Conservation (phyloP, 2,888 invertebrate genomes). For the Thecophora atra region DNA sequence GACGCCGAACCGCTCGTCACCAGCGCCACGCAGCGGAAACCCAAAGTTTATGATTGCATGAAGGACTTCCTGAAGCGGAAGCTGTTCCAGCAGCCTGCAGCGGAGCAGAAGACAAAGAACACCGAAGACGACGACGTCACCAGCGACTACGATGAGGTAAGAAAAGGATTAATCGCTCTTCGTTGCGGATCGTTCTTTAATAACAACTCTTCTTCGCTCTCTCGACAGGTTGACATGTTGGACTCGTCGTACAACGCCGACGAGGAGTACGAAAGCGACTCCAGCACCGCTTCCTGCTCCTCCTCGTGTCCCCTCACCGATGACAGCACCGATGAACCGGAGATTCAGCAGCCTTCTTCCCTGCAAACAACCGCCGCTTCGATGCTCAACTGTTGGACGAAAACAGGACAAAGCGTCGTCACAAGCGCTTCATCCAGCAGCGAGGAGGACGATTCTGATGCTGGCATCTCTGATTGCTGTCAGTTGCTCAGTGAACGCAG, state of each 20-base stretch:
- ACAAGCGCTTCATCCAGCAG: neutral
- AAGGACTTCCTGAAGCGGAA: constrained; percentile 61
- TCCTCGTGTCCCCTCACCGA: constrained; percentile 43
- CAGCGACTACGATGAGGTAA: constrained; percentile 58
- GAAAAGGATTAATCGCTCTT: constrained; percentile 13
- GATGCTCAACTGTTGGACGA: constrained; percentile 15
- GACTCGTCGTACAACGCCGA: constrained; percentile 59
- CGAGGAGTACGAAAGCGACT: constrained; percentile 54
- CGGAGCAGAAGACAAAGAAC: neutral
- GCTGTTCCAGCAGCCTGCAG: constrained; percentile 53
- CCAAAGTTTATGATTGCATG: constrained; percentile 63
- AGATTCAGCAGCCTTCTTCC: neutral
- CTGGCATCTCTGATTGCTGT: constrained; percentile 60
- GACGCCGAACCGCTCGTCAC: constrained; percentile 39
- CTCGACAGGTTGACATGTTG: constrained; percentile 50
- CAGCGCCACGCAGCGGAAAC: constrained; percentile 49
- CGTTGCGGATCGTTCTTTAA: constrained; percentile 11
- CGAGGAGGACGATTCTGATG: constrained; percentile 45
- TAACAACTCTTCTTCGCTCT: neutral
- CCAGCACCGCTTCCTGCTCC: constrained; percentile 52
- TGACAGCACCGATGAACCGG: neutral
- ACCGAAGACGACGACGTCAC: constrained; percentile 49
- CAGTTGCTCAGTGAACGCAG: constrained; percentile 51
- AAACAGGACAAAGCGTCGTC: neutral
- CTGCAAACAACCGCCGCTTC: neutral